Conservation (phyloP, 1,140 invertebrate species). For the Panagrolaimus sp. region DNA sequence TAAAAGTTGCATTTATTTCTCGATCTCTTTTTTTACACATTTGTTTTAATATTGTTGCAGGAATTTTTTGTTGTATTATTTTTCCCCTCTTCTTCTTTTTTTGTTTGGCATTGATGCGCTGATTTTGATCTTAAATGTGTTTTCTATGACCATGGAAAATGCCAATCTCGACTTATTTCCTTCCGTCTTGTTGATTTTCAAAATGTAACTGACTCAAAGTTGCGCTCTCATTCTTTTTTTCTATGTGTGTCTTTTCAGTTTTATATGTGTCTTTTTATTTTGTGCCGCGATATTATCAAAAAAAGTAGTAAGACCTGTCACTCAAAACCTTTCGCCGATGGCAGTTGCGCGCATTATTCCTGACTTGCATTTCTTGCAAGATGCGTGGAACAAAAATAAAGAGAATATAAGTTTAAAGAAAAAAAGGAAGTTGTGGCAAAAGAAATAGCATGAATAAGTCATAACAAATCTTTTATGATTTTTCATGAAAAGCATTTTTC, state of each 20-base stretch:
- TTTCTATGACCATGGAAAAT: too few relatives aligned
- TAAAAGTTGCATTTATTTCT: too few relatives aligned
- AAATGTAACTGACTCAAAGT: constrained; percentile 2
- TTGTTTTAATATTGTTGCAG: too few relatives aligned
- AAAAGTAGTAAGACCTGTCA: constrained; percentile 1
- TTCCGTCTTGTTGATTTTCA: constrained; percentile 12
- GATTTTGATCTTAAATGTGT: too few relatives aligned
- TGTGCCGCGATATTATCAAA: neutral
- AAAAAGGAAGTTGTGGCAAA: too few relatives aligned
- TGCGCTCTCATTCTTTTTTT: neutral
- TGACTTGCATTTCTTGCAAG: constrained; percentile 1
- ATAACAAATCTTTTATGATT: neutral
- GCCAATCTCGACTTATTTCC: neutral
- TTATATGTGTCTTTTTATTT: neutral
- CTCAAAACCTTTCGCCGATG: constrained; percentile 11
- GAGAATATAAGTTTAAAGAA: too few relatives aligned
- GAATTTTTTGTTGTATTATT: too few relatives aligned
- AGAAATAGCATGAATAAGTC: too few relatives aligned
- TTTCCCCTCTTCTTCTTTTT: too few relatives aligned
- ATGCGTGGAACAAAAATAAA: too few relatives aligned
- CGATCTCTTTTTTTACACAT: too few relatives aligned
- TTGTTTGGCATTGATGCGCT: too few relatives aligned
- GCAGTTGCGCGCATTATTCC: constrained; percentile 6
- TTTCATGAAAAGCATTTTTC: neutral
- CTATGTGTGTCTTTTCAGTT: neutral